Evolutionary conservation across 2,113 vertebrate species (phyloP), one percentile per base, ranked within the genome.

Genomic region (Aldabrachelys gigantea): DNA sequence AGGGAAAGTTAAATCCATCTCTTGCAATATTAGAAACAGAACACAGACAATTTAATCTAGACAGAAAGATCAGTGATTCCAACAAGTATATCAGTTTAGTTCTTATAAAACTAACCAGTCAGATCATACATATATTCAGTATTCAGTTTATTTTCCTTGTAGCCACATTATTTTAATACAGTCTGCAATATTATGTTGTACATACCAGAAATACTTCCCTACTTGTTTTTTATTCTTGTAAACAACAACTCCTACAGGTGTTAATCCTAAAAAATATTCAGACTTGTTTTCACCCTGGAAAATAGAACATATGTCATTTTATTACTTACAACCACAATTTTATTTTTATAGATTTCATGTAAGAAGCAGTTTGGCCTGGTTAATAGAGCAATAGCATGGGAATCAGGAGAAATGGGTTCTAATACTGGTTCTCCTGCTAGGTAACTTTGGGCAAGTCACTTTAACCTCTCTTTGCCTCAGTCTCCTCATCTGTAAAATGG

Each of bases 171-270:
- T 25, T 87, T 59, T 75, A 84, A 85, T 22, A 41, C 3, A 82
- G 47, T 76, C 4, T 85, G 9, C 9, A 72, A 10, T 80, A 49
- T 92, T 88, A 85, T 79, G 76, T 84, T n/a, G 90, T 90, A 99
- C 99, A 80, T 98, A 99, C 99, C 99, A 99, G 97, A 99, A 99
- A 97, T 99, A 99, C 89, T 99, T 99, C 87, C 99, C 99, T 80
- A 99, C 99, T 98, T 99, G 99, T 25, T 98, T 99, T 97, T 99
- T 99, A 97, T 99, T 99, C 97, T 99, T 99, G 97, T 99, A 99
- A 96, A 99, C 98, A 92, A 99, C 99, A 89, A 99, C 98, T 87
- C 99, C 99, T 90, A 98, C 92, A 1, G 99, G 99, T 57, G 99
- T 99, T 91, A 99, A 97, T 91, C 99, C 99, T 96, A 99, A 97